Conservation (phyloP, 2,113 vertebrate species). For the Sylvietta virens region DNA sequence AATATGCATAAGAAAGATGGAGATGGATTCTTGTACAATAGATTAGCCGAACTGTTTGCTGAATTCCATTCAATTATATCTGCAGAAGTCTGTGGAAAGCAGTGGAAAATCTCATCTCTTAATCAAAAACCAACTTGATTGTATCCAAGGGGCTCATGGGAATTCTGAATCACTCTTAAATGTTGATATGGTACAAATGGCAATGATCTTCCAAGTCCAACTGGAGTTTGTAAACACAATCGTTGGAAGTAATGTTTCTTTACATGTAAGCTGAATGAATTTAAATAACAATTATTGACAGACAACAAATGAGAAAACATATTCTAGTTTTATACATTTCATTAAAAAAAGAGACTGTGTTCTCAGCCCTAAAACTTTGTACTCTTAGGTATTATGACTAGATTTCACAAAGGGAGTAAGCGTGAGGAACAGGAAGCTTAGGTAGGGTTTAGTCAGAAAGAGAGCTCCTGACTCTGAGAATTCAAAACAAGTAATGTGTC, state of each 20-base stretch:
- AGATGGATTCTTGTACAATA: background rate
- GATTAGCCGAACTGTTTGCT: background rate
- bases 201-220: background rate
- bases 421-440: slow-evolving; percentile 9
- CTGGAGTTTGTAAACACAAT: background rate
- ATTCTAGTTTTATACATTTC: background rate
- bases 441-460: slow-evolving; percentile 27
- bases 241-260: background rate
- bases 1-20: background rate
- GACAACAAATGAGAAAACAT: background rate
- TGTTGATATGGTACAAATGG: background rate
- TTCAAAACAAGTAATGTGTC: slow-evolving; percentile 21
- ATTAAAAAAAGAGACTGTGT: background rate
- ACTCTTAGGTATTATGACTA: background rate
- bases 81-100: background rate
- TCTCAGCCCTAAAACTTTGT: background rate
- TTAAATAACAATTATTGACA: background rate
- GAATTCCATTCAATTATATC: background rate
- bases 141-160: background rate
- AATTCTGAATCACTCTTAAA: background rate
- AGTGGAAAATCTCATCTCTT: background rate
- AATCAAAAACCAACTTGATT: background rate
- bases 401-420: background rate
- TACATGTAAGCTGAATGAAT: background rate
- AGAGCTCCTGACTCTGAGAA: background rate